Percentiles rank a stretch among this genome's conserved stretches.
Conservation (phyloP, 2,797 vertebrate genomes). For the Fistularia commersonii region DNA sequence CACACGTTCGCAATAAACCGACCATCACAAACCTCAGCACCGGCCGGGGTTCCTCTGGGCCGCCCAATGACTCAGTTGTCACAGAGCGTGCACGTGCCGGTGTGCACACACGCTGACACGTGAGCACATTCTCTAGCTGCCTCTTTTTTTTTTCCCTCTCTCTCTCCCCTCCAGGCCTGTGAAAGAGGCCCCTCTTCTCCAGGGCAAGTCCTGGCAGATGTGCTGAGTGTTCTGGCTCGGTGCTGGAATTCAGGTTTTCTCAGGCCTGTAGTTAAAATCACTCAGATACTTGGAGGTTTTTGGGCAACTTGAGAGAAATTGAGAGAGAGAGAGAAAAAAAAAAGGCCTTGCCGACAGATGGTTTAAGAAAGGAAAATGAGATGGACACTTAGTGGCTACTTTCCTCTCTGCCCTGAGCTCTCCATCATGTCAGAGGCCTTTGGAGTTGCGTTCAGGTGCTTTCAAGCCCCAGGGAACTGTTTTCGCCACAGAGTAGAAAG, state of each 20-base stretch:
- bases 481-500: too few relatives aligned
- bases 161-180: constrained; percentile 18
- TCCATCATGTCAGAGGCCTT: constrained; percentile 22
- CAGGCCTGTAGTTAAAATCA: constrained; percentile 72
- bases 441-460: constrained; percentile 10
- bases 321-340: too few relatives aligned
- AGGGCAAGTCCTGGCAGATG: constrained; percentile 71
- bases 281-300: constrained; percentile 67
- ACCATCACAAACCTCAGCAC: too few relatives aligned
- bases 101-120: constrained; percentile 2
- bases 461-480: too few relatives aligned
- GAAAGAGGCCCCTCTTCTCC: constrained; percentile 40
- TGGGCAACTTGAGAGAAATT: too few relatives aligned
- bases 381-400: constrained; percentile 6
- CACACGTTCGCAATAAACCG: too few relatives aligned
- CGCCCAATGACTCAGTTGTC: too few relatives aligned
- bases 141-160: not conserved
- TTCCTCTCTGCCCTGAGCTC: constrained; percentile 11
- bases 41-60: too few relatives aligned
- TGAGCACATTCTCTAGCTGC: too few relatives aligned
- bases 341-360: constrained; percentile 31
- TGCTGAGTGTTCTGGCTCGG: constrained; percentile 50
- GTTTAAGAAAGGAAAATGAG: constrained; percentile 14
- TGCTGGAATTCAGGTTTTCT: constrained; percentile 60
- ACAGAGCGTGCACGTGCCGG: too few relatives aligned